Percentiles rank a stretch among this genome's conserved stretches.
These are phyloP conservation scores for Liopterus haemorrhoidalis DNA, from an alignment of 2,888 invertebrate species.

Conservation along the genomic window DNA sequence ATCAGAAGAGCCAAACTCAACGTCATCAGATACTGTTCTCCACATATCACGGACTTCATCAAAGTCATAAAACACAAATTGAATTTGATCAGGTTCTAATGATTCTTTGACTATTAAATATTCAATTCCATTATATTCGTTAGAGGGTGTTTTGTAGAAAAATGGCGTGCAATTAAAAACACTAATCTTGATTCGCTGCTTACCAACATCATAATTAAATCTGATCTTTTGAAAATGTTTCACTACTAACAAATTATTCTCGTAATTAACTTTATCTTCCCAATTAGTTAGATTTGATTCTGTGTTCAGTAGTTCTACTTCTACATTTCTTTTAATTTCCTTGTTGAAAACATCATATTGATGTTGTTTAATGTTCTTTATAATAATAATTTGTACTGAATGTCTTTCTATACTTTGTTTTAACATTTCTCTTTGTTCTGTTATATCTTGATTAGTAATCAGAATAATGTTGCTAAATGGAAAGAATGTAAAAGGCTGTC, in stretches of 20 bases:
- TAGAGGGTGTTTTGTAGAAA: constrained; percentile 22
- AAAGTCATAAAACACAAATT: constrained; percentile 22
- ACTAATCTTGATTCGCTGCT: constrained; percentile 21
- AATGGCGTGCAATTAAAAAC: constrained; percentile 32
- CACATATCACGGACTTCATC: constrained; percentile 25
- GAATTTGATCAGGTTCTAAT: constrained; percentile 27
- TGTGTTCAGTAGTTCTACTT: constrained; percentile 1
- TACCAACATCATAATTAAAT: constrained; percentile 10
- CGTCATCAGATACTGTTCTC: constrained; percentile 18
- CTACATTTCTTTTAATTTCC: not conserved
- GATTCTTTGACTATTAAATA: constrained; percentile 30
- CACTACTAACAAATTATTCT: not conserved
- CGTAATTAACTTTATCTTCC: not conserved
- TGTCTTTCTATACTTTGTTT: constrained; percentile 3
- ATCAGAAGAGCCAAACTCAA: constrained; percentile 26
- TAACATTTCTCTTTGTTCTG: too few species aligned
- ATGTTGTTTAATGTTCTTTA: constrained; percentile 1
- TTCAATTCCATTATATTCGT: constrained; percentile 29
- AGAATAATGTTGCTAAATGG: too few species aligned
- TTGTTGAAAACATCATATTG: not conserved
- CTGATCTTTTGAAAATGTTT: constrained; percentile 3
- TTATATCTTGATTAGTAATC: too few species aligned
- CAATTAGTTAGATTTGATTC: constrained; percentile 2
- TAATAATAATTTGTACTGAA: constrained; percentile 7
- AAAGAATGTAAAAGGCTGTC: too few species aligned